Conservation (phyloP, 2,113 vertebrate genomes). For the Halcyon malimbica region DNA sequence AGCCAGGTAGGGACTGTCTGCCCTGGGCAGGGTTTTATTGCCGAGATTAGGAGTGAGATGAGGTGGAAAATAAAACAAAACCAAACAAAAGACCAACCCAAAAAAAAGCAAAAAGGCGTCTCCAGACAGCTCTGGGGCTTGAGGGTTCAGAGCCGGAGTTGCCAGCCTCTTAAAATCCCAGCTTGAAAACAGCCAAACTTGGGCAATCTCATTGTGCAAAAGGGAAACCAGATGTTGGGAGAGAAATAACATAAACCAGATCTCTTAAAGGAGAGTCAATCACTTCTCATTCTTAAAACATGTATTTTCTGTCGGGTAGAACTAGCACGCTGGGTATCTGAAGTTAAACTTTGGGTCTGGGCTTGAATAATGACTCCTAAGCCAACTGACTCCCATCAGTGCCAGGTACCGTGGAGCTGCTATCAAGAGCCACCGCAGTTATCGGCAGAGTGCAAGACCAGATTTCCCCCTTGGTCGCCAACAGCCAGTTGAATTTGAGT, state of each 20-base stretch:
- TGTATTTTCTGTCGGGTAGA: background rate
- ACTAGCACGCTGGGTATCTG: background rate
- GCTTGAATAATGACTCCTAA: background rate
- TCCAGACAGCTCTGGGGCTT: background rate
- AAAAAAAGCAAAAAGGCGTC: background rate
- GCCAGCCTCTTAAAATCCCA: background rate
- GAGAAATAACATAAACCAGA: background rate
- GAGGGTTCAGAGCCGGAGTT: background rate
- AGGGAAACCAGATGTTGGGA: constrained; percentile 30
- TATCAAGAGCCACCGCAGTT: background rate
- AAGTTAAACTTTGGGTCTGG: background rate
- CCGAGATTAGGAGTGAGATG: background rate
- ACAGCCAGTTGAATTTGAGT: background rate
- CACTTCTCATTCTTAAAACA: background rate
- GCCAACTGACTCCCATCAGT: accelerated
- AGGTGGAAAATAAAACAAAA: background rate
- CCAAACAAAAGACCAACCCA: background rate
- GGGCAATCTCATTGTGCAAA: constrained; percentile 29
- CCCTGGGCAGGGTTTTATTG: constrained; percentile 10
- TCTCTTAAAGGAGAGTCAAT: background rate
- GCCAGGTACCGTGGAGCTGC: background rate
- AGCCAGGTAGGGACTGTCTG: background rate
- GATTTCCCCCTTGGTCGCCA: accelerated
- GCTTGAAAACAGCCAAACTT: background rate
- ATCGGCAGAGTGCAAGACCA: accelerated